Conservation (phyloP, 1,140 invertebrate genomes). For the Brachionus angularis region DNA sequence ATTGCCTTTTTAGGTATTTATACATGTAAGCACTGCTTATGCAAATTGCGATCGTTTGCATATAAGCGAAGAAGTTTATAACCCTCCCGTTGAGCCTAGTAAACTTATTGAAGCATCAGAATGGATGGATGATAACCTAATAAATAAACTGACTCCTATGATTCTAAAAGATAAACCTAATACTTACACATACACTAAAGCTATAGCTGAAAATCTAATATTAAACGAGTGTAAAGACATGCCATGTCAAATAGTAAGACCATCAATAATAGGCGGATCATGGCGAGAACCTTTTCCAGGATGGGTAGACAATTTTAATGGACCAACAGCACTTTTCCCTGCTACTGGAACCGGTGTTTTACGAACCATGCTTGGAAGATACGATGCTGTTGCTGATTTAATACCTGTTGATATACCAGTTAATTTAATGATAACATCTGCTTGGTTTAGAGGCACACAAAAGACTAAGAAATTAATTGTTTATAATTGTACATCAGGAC, state of each 20-base stretch:
- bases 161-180: conserved; percentile 71
- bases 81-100: conserved; percentile 78
- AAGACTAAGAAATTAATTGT: conserved; percentile 54
- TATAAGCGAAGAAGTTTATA: conserved; percentile 69
- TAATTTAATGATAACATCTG: conserved; percentile 75
- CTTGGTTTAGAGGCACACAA: conserved; percentile 67
- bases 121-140: conserved; percentile 61
- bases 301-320: conserved; percentile 58
- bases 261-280: conserved; percentile 80
- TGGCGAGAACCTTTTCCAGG: conserved; percentile 78
- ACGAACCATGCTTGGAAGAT: conserved; percentile 72
- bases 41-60: conserved; percentile 60
- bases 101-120: conserved; percentile 80
- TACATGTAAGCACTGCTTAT: conserved; percentile 62
- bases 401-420: conserved; percentile 89
- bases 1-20: conserved; percentile 52
- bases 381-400: conserved; percentile 76
- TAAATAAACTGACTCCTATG: conserved; percentile 69
- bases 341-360: conserved; percentile 73
- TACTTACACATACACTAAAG: conserved; percentile 80
- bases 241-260: conserved; percentile 73
- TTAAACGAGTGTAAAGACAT: conserved; percentile 68
- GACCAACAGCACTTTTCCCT: conserved; percentile 51
- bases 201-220: conserved; percentile 67
- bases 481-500: conserved; percentile 45